phyloP scores from a whole-genome alignment of 2,888 invertebrate species.

The Andrena fulva region DNA sequence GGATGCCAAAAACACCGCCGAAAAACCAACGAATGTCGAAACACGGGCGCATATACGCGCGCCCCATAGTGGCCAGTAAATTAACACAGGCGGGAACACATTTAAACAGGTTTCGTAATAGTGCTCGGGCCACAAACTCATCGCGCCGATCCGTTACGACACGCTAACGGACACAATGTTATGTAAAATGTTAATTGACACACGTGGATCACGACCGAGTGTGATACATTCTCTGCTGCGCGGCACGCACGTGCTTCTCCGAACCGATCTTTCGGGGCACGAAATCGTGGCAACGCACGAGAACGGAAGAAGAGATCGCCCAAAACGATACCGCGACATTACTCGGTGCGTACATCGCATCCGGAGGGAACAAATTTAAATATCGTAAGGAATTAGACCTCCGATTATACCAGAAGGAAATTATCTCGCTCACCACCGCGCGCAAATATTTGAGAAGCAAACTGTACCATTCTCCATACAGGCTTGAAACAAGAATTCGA shows the following conservation, averaged over 20 bases:
- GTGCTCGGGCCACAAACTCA: constrained; percentile 6
- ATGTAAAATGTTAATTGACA: constrained; percentile 59
- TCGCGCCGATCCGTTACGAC: constrained; percentile 37
- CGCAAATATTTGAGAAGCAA: constrained; percentile 27
- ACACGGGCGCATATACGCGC: constrained; percentile 4
- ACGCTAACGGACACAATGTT: constrained; percentile 32
- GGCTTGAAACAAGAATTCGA: neutral
- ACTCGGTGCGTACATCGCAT: neutral
- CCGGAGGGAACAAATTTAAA: neutral
- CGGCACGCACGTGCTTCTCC: neutral
- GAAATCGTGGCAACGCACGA: neutral
- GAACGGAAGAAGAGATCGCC: neutral
- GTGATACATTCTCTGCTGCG: constrained; percentile 2
- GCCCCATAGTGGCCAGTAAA: constrained; percentile 18
- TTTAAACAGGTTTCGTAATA: constrained; percentile 41
- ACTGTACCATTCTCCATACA: neutral
- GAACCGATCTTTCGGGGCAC: neutral
- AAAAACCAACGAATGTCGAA: constrained; percentile 31
- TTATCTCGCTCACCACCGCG: neutral
- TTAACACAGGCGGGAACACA: constrained; percentile 20
- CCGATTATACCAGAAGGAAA: neutral
- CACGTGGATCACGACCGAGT: constrained; percentile 21
- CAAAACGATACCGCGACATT: neutral
- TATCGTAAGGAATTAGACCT: neutral
- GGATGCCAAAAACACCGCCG: neutral